phyloP scores from a whole-genome alignment of 2,797 vertebrate genomes.

The Girardinus metallicus region DNA sequence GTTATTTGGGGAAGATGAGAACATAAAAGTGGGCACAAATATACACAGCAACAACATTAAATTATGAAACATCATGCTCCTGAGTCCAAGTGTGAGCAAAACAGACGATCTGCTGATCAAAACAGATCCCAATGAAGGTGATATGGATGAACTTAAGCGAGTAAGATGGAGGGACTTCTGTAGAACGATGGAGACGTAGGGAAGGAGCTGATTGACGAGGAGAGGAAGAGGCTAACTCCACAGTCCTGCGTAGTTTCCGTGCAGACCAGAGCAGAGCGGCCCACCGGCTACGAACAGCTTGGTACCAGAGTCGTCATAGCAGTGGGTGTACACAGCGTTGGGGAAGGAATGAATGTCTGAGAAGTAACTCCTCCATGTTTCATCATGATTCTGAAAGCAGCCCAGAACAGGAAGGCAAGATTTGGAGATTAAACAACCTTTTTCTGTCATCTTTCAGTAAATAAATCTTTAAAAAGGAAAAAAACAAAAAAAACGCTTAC shows the following conservation, averaged over 20 bases:
- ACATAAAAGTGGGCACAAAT: slow-evolving; percentile 45
- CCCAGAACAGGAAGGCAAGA: background rate
- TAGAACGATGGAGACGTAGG: slow-evolving; percentile 39
- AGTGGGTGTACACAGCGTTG: slow-evolving; percentile 99
- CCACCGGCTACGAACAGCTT: slow-evolving; percentile 98
- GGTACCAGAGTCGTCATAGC: slow-evolving; percentile 97
- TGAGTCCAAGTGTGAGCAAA: slow-evolving; percentile 68
- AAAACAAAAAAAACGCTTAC: slow-evolving; percentile 59
- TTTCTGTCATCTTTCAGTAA: background rate
- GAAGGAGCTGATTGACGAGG: slow-evolving; percentile 21
- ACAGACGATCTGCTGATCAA: slow-evolving; percentile 23
- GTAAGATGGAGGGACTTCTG: slow-evolving; percentile 38
- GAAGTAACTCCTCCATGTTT: slow-evolving; percentile 99
- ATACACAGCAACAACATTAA: slow-evolving; percentile 61
- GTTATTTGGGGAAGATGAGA: slow-evolving; percentile 2
- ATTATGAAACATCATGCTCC: slow-evolving; percentile 71
- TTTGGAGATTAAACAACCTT: background rate
- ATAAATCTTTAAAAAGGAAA: background rate
- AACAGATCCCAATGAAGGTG: slow-evolving; percentile 25
- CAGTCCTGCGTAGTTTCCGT: slow-evolving; percentile 97
- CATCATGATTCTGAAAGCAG: slow-evolving; percentile 90
- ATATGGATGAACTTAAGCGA: slow-evolving; percentile 22
- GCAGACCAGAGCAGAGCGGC: slow-evolving; percentile 96
- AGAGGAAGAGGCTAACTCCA: slow-evolving; percentile 88
- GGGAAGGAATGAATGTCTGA: slow-evolving; percentile 96